Evolutionary conservation across 2,113 vertebrate species (phyloP).

Genomic region (Macrotus californicus): DNA sequence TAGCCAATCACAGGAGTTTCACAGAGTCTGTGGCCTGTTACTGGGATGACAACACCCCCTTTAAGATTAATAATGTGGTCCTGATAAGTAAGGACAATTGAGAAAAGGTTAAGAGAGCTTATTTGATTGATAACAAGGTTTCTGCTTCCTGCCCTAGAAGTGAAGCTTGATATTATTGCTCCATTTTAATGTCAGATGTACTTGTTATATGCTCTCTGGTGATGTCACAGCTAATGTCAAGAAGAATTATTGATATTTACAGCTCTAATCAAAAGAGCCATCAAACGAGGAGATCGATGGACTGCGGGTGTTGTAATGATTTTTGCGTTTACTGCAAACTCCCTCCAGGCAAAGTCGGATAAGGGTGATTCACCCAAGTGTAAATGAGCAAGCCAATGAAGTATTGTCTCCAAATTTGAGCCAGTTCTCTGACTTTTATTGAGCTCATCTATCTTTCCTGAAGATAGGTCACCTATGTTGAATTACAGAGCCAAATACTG

Average conservation of each 20-base stretch:
- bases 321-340: constrained; percentile 9
- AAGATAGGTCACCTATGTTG: not conserved
- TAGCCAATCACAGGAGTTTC: not conserved
- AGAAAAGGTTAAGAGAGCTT: not conserved
- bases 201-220: not conserved
- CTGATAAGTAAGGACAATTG: not conserved
- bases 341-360: constrained; percentile 38
- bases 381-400: constrained; percentile 27
- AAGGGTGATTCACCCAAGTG: constrained; percentile 21
- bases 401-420: not conserved
- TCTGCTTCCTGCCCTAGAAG: not conserved
- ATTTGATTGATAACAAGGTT: not conserved
- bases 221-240: constrained; percentile 25
- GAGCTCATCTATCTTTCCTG: constrained; percentile 2
- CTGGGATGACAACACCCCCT: not conserved
- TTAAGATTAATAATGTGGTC: not conserved
- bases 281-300: constrained; percentile 16
- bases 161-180: not conserved
- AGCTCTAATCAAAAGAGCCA: constrained; percentile 51
- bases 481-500: not conserved
- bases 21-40: not conserved
- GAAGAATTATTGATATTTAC: constrained; percentile 52
- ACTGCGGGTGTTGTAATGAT: not conserved
- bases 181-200: constrained; percentile 38
- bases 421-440: constrained; percentile 30